Conservation (phyloP, 2,888 invertebrate species). For the Cinara cedri region DNA sequence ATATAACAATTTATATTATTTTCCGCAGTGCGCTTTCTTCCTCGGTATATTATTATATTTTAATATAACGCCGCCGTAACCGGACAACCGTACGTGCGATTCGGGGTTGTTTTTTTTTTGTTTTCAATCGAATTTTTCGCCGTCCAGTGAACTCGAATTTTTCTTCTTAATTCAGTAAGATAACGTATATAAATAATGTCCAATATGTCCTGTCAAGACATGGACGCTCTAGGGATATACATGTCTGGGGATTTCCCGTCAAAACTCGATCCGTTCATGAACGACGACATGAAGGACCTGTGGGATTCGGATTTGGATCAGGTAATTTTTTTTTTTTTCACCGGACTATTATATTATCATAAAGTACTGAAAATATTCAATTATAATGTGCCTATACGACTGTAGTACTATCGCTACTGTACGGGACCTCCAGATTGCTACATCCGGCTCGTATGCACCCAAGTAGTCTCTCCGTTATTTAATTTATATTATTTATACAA, state of each 20-base stretch:
- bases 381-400: background rate
- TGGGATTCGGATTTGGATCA: constrained; percentile 55
- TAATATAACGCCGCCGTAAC: background rate
- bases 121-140: too few species aligned
- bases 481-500: background rate
- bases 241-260: constrained; percentile 33
- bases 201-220: constrained; percentile 51
- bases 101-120: background rate
- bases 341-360: too few species aligned
- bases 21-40: too few species aligned
- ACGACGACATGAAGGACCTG: constrained; percentile 48
- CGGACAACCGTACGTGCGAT: constrained; percentile 33
- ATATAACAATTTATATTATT: too few species aligned
- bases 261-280: constrained; percentile 47
- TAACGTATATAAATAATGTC: constrained; percentile 9
- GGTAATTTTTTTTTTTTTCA: constrained; percentile 6
- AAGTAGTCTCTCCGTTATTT: background rate
- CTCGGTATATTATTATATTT: background rate
- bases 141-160: background rate
- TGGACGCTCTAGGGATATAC: constrained; percentile 46
- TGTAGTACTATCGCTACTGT: too few species aligned
- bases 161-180: too few species aligned
- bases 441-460: background rate
- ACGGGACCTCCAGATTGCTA: too few species aligned
- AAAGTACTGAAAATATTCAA: background rate